These are phyloP conservation scores for Oligia fasciuncula DNA, from an alignment of 2,888 invertebrate species.

Conservation along the genomic window DNA sequence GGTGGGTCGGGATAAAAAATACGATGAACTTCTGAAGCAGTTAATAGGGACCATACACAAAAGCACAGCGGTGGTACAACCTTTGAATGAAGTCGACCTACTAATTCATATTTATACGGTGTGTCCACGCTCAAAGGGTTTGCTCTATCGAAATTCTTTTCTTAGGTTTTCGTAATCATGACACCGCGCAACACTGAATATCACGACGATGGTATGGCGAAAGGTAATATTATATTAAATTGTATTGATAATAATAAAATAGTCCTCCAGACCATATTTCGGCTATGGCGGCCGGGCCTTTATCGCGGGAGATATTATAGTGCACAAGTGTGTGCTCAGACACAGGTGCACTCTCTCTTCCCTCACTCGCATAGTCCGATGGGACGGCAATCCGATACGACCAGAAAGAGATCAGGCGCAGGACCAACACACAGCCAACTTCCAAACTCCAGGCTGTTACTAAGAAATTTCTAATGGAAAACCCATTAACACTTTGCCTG, in stretches of 20 bases:
- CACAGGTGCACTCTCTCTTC: not conserved
- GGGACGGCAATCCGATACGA: not conserved
- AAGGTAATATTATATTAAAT: conserved; percentile 16
- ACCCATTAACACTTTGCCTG: not conserved
- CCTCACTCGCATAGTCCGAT: not conserved
- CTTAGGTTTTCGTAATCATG: conserved; percentile 69
- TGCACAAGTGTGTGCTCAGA: not conserved
- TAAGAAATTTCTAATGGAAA: not conserved
- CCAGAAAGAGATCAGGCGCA: not conserved
- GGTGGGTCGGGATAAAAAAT: conserved; percentile 78
- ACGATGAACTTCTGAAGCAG: conserved; percentile 89
- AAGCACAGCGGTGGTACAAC: conserved; percentile 77
- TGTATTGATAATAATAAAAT: not conserved
- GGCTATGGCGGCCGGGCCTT: not conserved
- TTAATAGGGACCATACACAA: conserved; percentile 84
- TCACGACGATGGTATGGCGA: conserved; percentile 22
- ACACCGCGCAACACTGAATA: conserved; percentile 66
- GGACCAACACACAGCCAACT: not conserved
- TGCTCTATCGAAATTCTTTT: conserved; percentile 70
- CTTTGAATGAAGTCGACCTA: conserved; percentile 79
- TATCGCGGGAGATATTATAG: not conserved
- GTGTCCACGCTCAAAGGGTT: conserved; percentile 79
- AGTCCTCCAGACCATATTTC: not conserved
- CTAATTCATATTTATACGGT: conserved; percentile 83
- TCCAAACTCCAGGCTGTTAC: not conserved